phyloP scores from a whole-genome alignment of 1,140 invertebrate genomes.

The Varroa destructor region DNA sequence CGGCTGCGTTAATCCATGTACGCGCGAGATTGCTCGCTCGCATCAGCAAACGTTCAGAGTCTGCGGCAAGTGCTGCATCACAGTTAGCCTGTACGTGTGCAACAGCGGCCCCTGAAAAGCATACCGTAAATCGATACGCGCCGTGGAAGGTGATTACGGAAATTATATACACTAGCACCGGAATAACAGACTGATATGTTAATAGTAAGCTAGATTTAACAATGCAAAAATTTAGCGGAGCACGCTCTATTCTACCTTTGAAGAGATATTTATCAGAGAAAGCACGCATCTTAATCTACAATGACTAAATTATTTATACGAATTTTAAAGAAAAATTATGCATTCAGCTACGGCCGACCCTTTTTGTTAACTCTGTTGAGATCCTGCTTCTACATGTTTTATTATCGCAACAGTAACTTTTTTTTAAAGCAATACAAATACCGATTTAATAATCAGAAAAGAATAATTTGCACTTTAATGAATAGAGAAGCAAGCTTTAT shows the following conservation, averaged over 20 bases:
- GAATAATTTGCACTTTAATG: no score
- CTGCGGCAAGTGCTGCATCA: constrained; percentile 11
- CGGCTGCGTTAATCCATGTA: neutral
- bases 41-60: constrained; percentile 8
- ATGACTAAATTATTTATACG: no score
- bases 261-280: neutral
- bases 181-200: neutral
- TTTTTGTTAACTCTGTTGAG: no score
- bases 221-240: neutral
- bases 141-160: no score
- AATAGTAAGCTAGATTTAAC: neutral
- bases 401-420: no score
- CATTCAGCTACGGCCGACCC: no score
- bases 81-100: constrained; percentile 6
- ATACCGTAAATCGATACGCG: no score
- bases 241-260: neutral
- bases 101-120: neutral
- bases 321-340: no score
- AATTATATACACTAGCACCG: neutral
- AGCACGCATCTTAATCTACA: neutral
- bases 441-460: no score
- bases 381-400: no score
- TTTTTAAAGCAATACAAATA: no score
- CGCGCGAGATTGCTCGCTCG: constrained; percentile 3
- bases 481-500: no score